Percentiles rank a stretch among this genome's conserved stretches.
These are phyloP conservation scores for Microtus montanus DNA, from an alignment of 2,113 vertebrate species.

Conservation along the genomic window DNA sequence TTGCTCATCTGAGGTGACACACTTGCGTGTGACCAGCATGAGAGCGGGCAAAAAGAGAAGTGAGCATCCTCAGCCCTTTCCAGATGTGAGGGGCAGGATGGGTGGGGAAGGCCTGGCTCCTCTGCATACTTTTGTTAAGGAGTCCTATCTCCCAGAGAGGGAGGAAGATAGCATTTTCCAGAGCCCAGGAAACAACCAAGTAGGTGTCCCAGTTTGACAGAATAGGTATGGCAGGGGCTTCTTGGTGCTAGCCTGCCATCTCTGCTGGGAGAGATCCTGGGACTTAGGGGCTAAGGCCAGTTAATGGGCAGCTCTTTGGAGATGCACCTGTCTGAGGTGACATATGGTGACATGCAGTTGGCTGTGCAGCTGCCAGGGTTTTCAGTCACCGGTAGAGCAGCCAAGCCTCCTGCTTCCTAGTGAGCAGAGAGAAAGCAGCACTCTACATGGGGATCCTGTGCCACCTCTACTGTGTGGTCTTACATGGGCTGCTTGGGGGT, in stretches of 20 bases:
- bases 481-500: neutral
- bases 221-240: neutral
- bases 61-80: neutral
- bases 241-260: neutral
- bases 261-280: neutral
- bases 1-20: neutral
- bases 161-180: neutral
- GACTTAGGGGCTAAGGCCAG: fast-evolving
- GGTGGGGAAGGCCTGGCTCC: neutral
- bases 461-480: neutral
- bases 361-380: neutral
- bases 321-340: neutral
- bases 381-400: neutral
- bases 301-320: neutral
- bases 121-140: neutral
- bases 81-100: neutral
- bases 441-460: fast-evolving
- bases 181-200: neutral
- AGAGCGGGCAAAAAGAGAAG: neutral
- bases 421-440: neutral
- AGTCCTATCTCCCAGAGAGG: neutral
- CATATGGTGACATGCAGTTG: constrained; percentile 29
- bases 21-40: neutral
- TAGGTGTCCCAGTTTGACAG: neutral
- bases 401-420: neutral